Conservation (phyloP, 1,140 invertebrate species). For the Drosophila ercepeae region DNA sequence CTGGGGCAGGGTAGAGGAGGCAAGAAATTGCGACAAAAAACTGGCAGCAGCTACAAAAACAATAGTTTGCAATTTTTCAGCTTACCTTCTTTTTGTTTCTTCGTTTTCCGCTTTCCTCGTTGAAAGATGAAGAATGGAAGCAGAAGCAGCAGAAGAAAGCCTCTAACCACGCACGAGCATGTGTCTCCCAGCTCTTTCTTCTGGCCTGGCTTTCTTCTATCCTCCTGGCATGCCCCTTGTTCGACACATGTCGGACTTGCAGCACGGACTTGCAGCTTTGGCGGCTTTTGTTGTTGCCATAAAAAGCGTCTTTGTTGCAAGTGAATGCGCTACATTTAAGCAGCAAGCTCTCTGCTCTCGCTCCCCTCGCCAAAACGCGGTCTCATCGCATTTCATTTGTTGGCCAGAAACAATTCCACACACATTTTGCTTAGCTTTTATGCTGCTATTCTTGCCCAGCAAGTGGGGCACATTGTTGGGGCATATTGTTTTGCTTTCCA, state of each 20-base stretch:
- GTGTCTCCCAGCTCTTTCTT: constrained; percentile 12
- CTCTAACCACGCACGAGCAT: constrained; percentile 15
- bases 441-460: constrained; percentile 5
- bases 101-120: not conserved
- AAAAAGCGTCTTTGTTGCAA: constrained; percentile 65
- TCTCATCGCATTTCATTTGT: constrained; percentile 52
- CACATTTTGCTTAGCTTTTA: constrained; percentile 43
- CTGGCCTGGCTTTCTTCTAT: not conserved
- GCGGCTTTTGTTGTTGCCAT: constrained; percentile 49
- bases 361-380: constrained; percentile 15
- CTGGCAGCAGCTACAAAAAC: constrained; percentile 58
- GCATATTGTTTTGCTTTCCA: not conserved
- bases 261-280: constrained; percentile 46
- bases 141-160: constrained; percentile 10
- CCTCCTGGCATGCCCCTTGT: not conserved
- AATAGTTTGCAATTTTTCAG: constrained; percentile 61
- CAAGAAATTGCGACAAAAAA: constrained; percentile 55
- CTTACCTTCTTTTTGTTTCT: constrained; percentile 28
- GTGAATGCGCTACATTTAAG: constrained; percentile 69
- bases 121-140: not conserved
- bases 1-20: too few species aligned
- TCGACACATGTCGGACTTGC: constrained; percentile 34
- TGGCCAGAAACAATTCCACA: constrained; percentile 54
- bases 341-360: constrained; percentile 10
- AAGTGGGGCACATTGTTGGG: not conserved